A percentile compares a stretch with the other conserved stretches of the same genome.
Evolutionary conservation across 2,888 invertebrate species (phyloP).

Genomic region (Yponomeuta plumbellus): DNA sequence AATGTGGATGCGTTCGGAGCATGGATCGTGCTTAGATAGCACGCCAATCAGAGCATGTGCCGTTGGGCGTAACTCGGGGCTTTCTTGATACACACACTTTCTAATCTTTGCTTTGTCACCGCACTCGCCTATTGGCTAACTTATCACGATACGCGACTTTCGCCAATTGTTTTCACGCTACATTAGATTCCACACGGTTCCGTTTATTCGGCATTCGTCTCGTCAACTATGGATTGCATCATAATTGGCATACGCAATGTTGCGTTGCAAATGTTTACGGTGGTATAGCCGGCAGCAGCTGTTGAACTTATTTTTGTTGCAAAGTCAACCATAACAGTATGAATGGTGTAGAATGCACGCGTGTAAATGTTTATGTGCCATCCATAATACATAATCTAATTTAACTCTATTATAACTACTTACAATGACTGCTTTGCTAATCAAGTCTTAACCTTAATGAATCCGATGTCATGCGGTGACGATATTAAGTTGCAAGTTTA

Average conservation of each 20-base stretch:
- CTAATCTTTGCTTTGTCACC: constrained; percentile 75
- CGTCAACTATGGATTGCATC: constrained; percentile 50
- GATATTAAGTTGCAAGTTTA: constrained; percentile 56
- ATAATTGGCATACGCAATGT: constrained; percentile 28
- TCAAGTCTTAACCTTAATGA: constrained; percentile 12
- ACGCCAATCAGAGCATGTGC: constrained; percentile 72
- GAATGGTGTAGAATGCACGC: constrained; percentile 5
- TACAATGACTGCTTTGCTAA: not conserved
- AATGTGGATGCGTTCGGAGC: constrained; percentile 26
- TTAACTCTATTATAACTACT: not conserved
- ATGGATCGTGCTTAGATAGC: constrained; percentile 72
- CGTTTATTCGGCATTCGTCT: constrained; percentile 43
- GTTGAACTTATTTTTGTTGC: too few relatives aligned
- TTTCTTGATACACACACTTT: constrained; percentile 70
- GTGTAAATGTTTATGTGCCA: not conserved
- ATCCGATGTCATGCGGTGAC: constrained; percentile 54
- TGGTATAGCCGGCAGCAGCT: not conserved
- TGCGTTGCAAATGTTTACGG: constrained; percentile 20
- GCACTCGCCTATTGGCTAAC: constrained; percentile 65
- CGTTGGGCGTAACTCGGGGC: constrained; percentile 57
- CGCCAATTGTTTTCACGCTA: constrained; percentile 75
- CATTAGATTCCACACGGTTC: constrained; percentile 61
- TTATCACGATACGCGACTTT: constrained; percentile 64
- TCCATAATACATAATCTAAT: not conserved
- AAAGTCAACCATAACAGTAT: constrained; percentile 17